Evolutionary conservation across 2,797 vertebrate genomes (phyloP), one percentile per base, ranked within the genome.

Genomic region (Poeciliopsis presidionis): DNA sequence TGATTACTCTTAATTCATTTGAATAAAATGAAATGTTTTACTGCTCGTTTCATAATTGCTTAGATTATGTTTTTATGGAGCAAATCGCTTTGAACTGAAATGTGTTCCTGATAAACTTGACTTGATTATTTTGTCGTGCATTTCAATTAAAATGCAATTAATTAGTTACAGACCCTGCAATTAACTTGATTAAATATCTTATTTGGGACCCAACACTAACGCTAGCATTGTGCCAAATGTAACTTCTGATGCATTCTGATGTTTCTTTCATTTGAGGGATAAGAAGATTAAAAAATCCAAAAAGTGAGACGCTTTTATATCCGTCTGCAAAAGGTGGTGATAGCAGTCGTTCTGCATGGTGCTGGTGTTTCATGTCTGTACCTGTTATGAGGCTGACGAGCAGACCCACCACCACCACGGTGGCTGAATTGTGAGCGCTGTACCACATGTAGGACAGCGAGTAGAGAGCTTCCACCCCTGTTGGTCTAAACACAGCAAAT

Each of bases 401-500:
- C 70, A 99, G 95, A 49, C 98, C 98, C 81, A 99, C 97, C 45
- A 98, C 81, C 46, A 99, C 95, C 86, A 99, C 98, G 0, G 96
- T 97, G 83, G 97, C 91, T 1, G 98, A 99, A 91, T 98, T 99
- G 93, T 99, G 97, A 77, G 97, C 98, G 0, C 97, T 98, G 94
- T 99, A 99, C 98, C 98, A 99, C 94, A 99, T 93, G 89, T 99
- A 99, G 5, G 98, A 99, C 87, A 99, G 86, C 1, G 95, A 96
- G 85, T 99, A 99, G 63, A 99, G 92, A 0, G 91, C 96, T 83
- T 96, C 94, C 57, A 99, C 89, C 47, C 98, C 98, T 0, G 91
- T 87, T 0, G 92, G 94, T 86, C 97, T 99, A 88, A 72, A 73
- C 9, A 4, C 51, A 57, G 72, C 39, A 20, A 65, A 39, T 22